These are phyloP conservation scores for Drosophila mimetica DNA, from an alignment of 2,888 invertebrate genomes.

Conservation along the genomic window DNA sequence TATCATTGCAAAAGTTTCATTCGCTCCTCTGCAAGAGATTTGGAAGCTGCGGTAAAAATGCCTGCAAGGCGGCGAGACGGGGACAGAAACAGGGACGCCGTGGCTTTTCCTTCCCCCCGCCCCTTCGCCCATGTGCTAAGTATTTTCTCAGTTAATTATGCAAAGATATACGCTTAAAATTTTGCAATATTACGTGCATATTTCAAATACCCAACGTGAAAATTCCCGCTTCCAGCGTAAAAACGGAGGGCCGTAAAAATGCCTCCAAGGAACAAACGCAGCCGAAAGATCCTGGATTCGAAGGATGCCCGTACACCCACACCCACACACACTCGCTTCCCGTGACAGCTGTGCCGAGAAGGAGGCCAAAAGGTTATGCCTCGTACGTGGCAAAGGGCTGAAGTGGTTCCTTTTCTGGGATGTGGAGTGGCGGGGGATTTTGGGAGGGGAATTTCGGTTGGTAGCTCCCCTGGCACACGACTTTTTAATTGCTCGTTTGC, in stretches of 20 bases:
- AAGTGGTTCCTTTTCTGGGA: conserved; percentile 13
- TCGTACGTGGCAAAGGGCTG: conserved; percentile 34
- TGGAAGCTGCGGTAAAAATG: conserved; percentile 68
- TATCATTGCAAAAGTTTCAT: conserved; percentile 76
- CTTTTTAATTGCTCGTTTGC: conserved; percentile 77
- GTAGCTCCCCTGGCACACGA: conserved; percentile 62
- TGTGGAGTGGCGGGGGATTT: conserved; percentile 41
- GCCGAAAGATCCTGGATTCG: conserved; percentile 46
- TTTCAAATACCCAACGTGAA: conserved; percentile 72
- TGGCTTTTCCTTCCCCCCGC: conserved; percentile 4
- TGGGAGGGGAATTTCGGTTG: conserved; percentile 34
- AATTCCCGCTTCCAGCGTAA: conserved; percentile 53
- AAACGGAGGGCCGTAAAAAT: conserved; percentile 69
- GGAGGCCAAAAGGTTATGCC: conserved; percentile 50
- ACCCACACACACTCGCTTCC: conserved; percentile 6
- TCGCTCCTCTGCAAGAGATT: conserved; percentile 59
- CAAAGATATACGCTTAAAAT: conserved; percentile 80
- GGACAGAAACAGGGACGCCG: conserved; percentile 44
- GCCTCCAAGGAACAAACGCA: conserved; percentile 60
- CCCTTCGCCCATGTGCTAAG: conserved; percentile 49
- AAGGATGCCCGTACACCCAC: conserved; percentile 5
- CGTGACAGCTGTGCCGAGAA: conserved; percentile 20
- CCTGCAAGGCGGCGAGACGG: conserved; percentile 59
- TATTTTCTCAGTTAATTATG: conserved; percentile 80
- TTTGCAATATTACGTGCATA: conserved; percentile 80